Evolutionary conservation across 1,140 invertebrate genomes (phyloP), one percentile per base, ranked within the genome.

Genomic region (Sycophaga agraensis): DNA sequence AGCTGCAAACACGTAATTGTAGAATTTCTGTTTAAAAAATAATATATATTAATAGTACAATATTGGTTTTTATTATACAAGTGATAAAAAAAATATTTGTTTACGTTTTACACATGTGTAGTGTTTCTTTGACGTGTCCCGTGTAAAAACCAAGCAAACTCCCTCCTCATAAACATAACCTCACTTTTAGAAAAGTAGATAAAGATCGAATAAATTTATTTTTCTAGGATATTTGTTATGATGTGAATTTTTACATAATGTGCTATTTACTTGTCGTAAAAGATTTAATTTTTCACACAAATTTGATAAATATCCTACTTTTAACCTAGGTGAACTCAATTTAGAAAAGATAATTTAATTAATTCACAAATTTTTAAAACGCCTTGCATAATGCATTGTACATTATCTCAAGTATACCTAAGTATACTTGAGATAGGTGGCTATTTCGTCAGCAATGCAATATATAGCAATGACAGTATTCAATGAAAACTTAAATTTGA

Each of bases 141-240:
- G n/a, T n/a, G n/a, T n/a, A n/a, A n/a, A n/a, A n/a, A n/a, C n/a
- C n/a, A n/a, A n/a, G n/a, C n/a, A n/a, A n/a, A n/a, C n/a, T n/a
- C n/a, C n/a, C n/a, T n/a, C n/a, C n/a, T n/a, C n/a, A n/a, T 61
- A 54, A 54, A 54, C 21, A 61, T 61, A 61, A 61, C 59, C 59
- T 48, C 4, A 37, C 58, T 53, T 43, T 51, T 45, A n/a, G n/a
- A n/a, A n/a, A n/a, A n/a, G n/a, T n/a, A n/a, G n/a, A n/a, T n/a
- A n/a, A n/a, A n/a, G n/a, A n/a, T n/a, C n/a, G n/a, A n/a, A n/a
- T n/a, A n/a, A n/a, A n/a, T n/a, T n/a, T n/a, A n/a, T n/a, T n/a
- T n/a, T n/a, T n/a, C n/a, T n/a, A n/a, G n/a, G n/a, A n/a, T n/a
- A n/a, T n/a, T n/a, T n/a, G n/a, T n/a, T n/a, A n/a, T n/a, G n/a